These are phyloP conservation scores for Chiloscyllium punctatum DNA, from an alignment of 2,797 vertebrate genomes.

Conservation along the genomic window DNA sequence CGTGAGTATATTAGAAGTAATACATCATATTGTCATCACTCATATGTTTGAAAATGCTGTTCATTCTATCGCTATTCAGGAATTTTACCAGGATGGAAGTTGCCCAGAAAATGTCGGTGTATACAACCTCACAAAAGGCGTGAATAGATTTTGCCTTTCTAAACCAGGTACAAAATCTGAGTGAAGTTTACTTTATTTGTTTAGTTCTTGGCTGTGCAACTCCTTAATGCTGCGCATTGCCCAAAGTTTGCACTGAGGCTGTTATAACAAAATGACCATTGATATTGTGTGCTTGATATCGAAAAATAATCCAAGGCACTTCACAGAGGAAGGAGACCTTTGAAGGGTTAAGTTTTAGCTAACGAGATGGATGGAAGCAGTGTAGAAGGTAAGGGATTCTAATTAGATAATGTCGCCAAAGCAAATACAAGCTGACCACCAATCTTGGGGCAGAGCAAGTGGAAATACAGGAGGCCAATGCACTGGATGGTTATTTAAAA, in stretches of 20 bases:
- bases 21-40: neutral
- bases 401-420: neutral
- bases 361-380: neutral
- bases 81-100: slow-evolving; percentile 95
- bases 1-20: neutral
- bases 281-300: neutral
- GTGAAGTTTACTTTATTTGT: neutral
- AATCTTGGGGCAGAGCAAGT: neutral
- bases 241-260: neutral
- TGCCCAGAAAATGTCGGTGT: slow-evolving; percentile 94
- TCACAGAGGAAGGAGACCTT: neutral
- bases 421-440: neutral
- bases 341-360: neutral
- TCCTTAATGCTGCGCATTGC: neutral
- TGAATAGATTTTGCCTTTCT: slow-evolving; percentile 96
- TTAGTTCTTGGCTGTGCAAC: slow-evolving; percentile 39
- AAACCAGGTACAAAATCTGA: slow-evolving; percentile 77
- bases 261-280: neutral
- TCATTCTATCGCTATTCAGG: slow-evolving; percentile 59
- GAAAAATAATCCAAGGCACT: neutral
- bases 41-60: neutral
- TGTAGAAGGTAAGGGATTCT: neutral
- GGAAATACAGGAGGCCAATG: neutral
- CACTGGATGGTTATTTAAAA: too few relatives aligned
- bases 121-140: slow-evolving; percentile 94